Conservation (phyloP, 2,888 invertebrate genomes). For the Mythimna albipuncta region DNA sequence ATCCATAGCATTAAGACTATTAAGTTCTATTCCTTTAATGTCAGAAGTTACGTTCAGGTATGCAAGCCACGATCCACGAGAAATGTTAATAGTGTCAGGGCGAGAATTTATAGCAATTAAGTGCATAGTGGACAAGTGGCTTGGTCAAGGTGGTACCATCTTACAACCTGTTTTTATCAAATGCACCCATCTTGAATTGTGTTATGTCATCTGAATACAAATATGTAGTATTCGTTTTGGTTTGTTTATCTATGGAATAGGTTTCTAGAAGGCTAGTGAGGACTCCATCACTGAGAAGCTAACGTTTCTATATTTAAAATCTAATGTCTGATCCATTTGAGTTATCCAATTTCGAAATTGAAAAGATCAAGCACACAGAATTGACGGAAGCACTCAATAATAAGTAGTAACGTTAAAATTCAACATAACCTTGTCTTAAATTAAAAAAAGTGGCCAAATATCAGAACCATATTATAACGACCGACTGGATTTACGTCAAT, state of each 20-base stretch:
- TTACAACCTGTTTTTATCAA: conserved; percentile 71
- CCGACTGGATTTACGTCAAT: conserved; percentile 57
- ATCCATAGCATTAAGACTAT: conserved; percentile 57
- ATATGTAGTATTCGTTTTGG: conserved; percentile 33
- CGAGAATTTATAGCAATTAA: conserved; percentile 76
- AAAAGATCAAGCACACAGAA: background rate
- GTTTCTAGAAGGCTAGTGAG: background rate
- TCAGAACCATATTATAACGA: conserved; percentile 35
- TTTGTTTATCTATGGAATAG: conserved; percentile 30
- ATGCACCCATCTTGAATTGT: conserved; percentile 64
- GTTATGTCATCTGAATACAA: conserved; percentile 74
- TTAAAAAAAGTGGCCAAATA: conserved; percentile 45
- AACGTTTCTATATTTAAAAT: background rate
- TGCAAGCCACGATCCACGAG: conserved; percentile 49
- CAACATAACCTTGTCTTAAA: conserved; percentile 54
- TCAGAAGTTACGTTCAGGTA: conserved; percentile 67
- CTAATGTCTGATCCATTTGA: background rate
- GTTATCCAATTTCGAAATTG: conserved; percentile 2
- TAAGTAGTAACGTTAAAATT: conserved; percentile 29
- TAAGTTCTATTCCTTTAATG: conserved; percentile 69
- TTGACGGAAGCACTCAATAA: conserved; percentile 37
- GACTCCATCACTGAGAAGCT: background rate
- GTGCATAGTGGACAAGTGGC: conserved; percentile 66
- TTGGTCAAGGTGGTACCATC: conserved; percentile 87
- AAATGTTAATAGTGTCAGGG: conserved; percentile 61